These are phyloP conservation scores for Cosmopolites sordidus DNA, from an alignment of 2,888 invertebrate species.

Conservation along the genomic window DNA sequence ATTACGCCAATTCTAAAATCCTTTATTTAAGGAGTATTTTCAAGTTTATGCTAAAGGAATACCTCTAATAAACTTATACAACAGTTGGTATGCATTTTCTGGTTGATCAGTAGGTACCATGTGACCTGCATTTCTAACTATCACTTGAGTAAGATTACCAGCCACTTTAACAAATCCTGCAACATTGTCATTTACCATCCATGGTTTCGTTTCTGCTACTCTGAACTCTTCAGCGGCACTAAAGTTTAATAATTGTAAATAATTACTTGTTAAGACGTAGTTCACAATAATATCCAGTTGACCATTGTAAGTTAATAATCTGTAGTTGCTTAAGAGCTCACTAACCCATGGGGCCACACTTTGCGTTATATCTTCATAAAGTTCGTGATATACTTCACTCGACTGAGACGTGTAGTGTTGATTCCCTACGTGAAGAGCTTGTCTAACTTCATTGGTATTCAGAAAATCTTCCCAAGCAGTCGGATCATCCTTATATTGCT, in stretches of 20 bases:
- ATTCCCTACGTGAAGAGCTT: slow-evolving; percentile 21
- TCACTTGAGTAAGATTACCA: slow-evolving; percentile 64
- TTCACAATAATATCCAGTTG: slow-evolving; percentile 86
- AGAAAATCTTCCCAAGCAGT: slow-evolving; percentile 10
- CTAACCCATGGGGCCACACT: slow-evolving; percentile 37
- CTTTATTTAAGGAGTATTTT: no score
- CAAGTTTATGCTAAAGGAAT: not conserved
- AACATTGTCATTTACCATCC: slow-evolving; percentile 62
- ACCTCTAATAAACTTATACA: slow-evolving; percentile 42
- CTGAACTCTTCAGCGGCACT: slow-evolving; percentile 60
- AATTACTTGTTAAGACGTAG: slow-evolving; percentile 75
- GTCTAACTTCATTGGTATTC: slow-evolving; percentile 16
- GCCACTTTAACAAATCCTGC: slow-evolving; percentile 70
- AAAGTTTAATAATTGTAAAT: slow-evolving; percentile 66
- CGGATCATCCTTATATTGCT: not conserved
- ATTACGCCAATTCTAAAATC: no score
- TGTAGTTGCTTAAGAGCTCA: slow-evolving; percentile 61
- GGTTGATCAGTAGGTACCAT: slow-evolving; percentile 79
- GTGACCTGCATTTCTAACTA: slow-evolving; percentile 75
- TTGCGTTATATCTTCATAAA: slow-evolving; percentile 9
- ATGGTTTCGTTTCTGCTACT: slow-evolving; percentile 58
- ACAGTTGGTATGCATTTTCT: slow-evolving; percentile 66
- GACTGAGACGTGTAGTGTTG: slow-evolving; percentile 2
- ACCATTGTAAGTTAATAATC: slow-evolving; percentile 77
- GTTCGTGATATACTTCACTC: slow-evolving; percentile 7